Base-by-base conservation (phyloP, 1,140 invertebrate genomes). In the Platorchestia sp. region DNA sequence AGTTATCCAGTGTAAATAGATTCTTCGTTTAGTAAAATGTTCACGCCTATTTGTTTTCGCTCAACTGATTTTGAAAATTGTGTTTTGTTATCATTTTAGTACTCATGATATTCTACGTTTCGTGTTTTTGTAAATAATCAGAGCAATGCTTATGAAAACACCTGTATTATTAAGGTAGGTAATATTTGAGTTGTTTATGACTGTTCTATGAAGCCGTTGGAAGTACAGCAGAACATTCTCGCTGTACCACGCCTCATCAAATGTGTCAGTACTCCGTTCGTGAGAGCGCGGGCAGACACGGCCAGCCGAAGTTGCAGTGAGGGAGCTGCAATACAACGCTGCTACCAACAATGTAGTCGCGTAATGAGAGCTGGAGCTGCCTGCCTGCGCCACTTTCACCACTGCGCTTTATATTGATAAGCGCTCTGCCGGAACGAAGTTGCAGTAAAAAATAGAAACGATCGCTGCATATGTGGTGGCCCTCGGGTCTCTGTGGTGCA, bases 391-490 rank as follows among this genome's bases (percentile, higher is more conserved):
- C 59, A 75, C 59, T 75, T 75, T 75, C 59, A 75, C 59, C 59
- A 10, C 14, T 75, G 7, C 59, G 59, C 59, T 75, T 75, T 75
- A 75, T 75, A 75, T 75, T 75, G 59, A 75, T 75, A 75, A 75
- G 59, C 59, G 59, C 59, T 75, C 59, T 75, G 59, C 59, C 59
- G 59, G 59, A 75, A 75, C 59, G 59, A 75, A 75, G 59, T 75
- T 75, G 59, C 59, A 10, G 59, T 75, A 75, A 75, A 75, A 75
- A 75, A 75, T 75, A 75, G 59, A 75, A 75, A 75, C 59, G 59
- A 75, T 75, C 59, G 27, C 59, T 75, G 59, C 59, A 75, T 75
- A 36, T 75, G 59, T 75, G 59, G 59, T 36, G 59, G 59, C 59
- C 59, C 59, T 75, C 59, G 27, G 59, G 59, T 75, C 59, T 75